Percentiles rank a stretch among this genome's conserved stretches.
phyloP scores from a whole-genome alignment of 2,797 vertebrate species.

The Sparus aurata region DNA sequence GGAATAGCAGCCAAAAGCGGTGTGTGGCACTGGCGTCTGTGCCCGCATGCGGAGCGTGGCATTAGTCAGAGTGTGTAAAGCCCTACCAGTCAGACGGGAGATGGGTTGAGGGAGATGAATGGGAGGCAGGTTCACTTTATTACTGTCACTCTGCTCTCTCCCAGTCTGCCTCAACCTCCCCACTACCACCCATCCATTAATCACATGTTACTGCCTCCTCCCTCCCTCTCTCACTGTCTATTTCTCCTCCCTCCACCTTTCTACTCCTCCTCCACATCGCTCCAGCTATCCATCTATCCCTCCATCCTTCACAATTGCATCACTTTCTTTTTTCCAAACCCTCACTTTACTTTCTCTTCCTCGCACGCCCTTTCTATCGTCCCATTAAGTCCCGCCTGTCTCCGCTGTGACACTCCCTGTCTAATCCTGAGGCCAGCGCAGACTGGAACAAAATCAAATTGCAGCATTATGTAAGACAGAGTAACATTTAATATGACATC shows the following conservation, averaged over 20 bases:
- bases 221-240: constrained; percentile 78
- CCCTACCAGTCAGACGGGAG: constrained; percentile 80
- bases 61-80: constrained; percentile 85
- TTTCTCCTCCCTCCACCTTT: constrained; percentile 77
- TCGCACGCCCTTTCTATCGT: constrained; percentile 44
- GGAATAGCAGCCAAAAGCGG: constrained; percentile 58
- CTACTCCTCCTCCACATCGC: constrained; percentile 68
- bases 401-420: constrained; percentile 26
- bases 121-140: constrained; percentile 86
- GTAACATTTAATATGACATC: not conserved
- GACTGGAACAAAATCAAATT: constrained; percentile 25
- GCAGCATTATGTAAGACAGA: constrained; percentile 23
- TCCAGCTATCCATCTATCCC: constrained; percentile 62
- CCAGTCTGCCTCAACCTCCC: constrained; percentile 84
- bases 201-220: constrained; percentile 81
- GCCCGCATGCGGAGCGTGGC: constrained; percentile 81
- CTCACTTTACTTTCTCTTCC: constrained; percentile 53
- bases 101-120: constrained; percentile 86
- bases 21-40: constrained; percentile 78
- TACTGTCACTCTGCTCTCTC: constrained; percentile 86
- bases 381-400: constrained; percentile 36
- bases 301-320: constrained; percentile 68
- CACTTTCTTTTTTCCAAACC: constrained; percentile 62
- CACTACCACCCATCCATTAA: constrained; percentile 83
- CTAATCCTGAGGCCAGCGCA: constrained; percentile 17